A percentile compares a stretch with the other conserved stretches of the same genome.
These are phyloP conservation scores for Hephaestus fuliginosus DNA, from an alignment of 2,797 vertebrate genomes.

Conservation along the genomic window DNA sequence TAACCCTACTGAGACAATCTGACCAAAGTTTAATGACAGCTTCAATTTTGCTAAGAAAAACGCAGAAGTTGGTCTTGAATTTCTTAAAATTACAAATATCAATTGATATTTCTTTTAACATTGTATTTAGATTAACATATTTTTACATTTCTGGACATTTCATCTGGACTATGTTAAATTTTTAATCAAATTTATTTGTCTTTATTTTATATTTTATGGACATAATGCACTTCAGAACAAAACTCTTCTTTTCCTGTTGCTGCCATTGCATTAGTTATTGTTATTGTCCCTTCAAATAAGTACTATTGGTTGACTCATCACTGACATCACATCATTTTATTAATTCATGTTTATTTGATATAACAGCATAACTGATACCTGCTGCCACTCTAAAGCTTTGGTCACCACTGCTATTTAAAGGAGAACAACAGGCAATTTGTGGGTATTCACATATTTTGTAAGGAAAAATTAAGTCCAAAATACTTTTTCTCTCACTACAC, in stretches of 20 bases:
- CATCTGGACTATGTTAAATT: neutral
- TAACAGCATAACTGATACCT: constrained; percentile 4
- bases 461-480: no score
- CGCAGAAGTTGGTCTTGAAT: neutral
- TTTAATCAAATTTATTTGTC: neutral
- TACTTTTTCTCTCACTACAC: neutral
- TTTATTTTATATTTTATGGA: neutral
- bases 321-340: constrained; percentile 4
- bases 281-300: neutral
- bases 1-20: no score
- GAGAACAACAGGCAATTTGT: constrained; percentile 34
- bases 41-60: neutral
- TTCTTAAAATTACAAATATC: no score
- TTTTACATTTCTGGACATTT: neutral
- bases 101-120: neutral
- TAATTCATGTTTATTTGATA: neutral
- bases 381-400: neutral
- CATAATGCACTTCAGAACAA: constrained; percentile 44
- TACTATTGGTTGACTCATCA: neutral
- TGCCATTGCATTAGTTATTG: neutral
- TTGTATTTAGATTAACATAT: neutral
- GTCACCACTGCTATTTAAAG: constrained; percentile 45
- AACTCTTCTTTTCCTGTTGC: constrained; percentile 37
- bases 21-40: neutral
- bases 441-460: neutral